phyloP scores from a whole-genome alignment of 1,140 invertebrate species.

The Platyura marginata region DNA sequence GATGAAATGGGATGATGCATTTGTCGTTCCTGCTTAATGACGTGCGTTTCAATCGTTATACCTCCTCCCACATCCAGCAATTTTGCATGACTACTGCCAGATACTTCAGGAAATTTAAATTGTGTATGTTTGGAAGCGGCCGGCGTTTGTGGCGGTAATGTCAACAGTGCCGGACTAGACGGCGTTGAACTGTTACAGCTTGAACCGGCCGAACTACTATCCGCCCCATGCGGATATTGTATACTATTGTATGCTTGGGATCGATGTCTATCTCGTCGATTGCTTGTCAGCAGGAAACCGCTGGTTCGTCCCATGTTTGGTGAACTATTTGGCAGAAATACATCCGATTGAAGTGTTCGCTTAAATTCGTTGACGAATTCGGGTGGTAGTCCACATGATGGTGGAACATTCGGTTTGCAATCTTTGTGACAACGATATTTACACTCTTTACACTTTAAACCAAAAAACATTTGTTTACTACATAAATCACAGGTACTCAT shows the following conservation, averaged over 20 bases:
- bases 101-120: slow-evolving; percentile 65
- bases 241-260: background rate
- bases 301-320: slow-evolving; percentile 16
- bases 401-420: slow-evolving; percentile 77
- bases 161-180: slow-evolving; percentile 72
- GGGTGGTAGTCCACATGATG: slow-evolving; percentile 74
- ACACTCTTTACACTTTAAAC: slow-evolving; percentile 85
- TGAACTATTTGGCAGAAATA: slow-evolving; percentile 27
- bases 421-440: slow-evolving; percentile 86
- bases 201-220: slow-evolving; percentile 86
- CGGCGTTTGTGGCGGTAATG: slow-evolving; percentile 29
- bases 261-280: background rate
- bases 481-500: slow-evolving; percentile 81
- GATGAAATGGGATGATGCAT: too few species aligned
- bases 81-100: too few species aligned
- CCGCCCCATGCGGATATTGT: slow-evolving; percentile 32
- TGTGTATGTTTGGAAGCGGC: slow-evolving; percentile 37
- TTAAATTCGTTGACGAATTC: slow-evolving; percentile 68
- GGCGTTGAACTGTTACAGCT: slow-evolving; percentile 93
- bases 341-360: slow-evolving; percentile 40
- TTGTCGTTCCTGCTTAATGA: background rate
- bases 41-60: too few species aligned
- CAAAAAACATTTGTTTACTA: slow-evolving; percentile 79
- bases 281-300: slow-evolving; percentile 23
- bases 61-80: too few species aligned